A percentile compares a stretch with the other conserved stretches of the same genome.
These are phyloP conservation scores for Adrianichthys oophorus DNA, from an alignment of 2,797 vertebrate genomes.

Conservation along the genomic window DNA sequence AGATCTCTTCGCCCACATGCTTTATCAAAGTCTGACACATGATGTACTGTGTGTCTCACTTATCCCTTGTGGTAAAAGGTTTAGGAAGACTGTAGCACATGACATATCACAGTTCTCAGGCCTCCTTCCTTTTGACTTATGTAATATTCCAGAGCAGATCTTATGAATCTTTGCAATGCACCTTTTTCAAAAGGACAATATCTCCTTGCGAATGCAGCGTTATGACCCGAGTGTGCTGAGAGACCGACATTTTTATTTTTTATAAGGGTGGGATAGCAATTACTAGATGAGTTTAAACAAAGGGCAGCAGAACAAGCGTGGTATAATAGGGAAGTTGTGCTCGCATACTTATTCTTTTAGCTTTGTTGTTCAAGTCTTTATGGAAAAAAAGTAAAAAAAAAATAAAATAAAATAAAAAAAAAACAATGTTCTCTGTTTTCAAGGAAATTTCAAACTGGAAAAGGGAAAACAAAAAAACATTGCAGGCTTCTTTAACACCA, in stretches of 20 bases:
- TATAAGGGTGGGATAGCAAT: constrained; percentile 48
- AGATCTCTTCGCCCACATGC: constrained; percentile 54
- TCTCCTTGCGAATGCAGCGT: constrained; percentile 1
- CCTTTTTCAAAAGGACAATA: constrained; percentile 4
- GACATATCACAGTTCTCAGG: constrained; percentile 18
- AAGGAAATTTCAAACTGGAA: constrained; percentile 25
- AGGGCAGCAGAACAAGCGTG: constrained; percentile 33
- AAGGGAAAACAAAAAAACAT: constrained; percentile 26
- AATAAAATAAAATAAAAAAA: constrained; percentile 15
- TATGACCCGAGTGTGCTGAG: constrained; percentile 11
- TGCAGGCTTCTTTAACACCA: constrained; percentile 1
- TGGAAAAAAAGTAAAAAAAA: constrained; percentile 51
- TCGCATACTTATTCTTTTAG: constrained; percentile 47
- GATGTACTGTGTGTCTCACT: constrained; percentile 47
- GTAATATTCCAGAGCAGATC: constrained; percentile 9
- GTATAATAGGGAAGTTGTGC: constrained; percentile 48
- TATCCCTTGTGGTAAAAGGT: constrained; percentile 48
- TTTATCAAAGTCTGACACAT: constrained; percentile 49
- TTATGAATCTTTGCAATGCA: constrained; percentile 4
- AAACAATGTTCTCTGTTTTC: constrained; percentile 42
- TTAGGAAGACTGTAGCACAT: constrained; percentile 33
- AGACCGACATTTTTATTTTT: constrained; percentile 38
- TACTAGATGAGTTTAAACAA: constrained; percentile 26
- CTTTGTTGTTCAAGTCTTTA: constrained; percentile 53
- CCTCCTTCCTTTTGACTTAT: constrained; percentile 26